These are phyloP conservation scores for Siphamia tubifer DNA, from an alignment of 2,113 vertebrate species.

Conservation along the genomic window DNA sequence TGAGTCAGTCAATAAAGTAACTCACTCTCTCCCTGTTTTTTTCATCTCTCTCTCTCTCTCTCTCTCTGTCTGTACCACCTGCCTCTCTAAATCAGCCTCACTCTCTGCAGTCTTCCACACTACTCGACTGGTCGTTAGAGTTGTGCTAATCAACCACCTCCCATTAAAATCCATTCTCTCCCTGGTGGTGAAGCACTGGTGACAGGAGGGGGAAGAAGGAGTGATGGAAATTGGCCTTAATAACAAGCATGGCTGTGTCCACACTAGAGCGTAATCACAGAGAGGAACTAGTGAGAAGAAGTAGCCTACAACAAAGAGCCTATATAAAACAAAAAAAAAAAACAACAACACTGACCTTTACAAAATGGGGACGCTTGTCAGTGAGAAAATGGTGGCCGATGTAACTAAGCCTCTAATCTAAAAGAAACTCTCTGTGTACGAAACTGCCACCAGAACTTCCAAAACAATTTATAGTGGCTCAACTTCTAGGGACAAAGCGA, in stretches of 20 bases:
- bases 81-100: constrained; percentile 23
- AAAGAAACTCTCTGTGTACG: background rate
- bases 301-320: background rate
- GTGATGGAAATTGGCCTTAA: constrained; percentile 67
- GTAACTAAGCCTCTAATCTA: constrained; percentile 21
- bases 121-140: constrained; percentile 42
- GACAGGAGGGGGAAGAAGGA: constrained; percentile 28
- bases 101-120: constrained; percentile 7
- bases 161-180: constrained; percentile 53
- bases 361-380: constrained; percentile 33
- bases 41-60: background rate
- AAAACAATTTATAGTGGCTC: background rate
- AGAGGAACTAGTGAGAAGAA: background rate
- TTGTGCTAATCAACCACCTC: constrained; percentile 53
- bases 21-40: background rate
- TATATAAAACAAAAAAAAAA: no score
- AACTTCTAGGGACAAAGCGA: constrained; percentile 30
- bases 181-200: background rate
- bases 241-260: constrained; percentile 28
- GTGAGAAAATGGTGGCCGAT: constrained; percentile 40
- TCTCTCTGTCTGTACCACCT: background rate
- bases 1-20: no score
- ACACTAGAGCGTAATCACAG: background rate
- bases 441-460: background rate
- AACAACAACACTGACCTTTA: constrained; percentile 40